These are phyloP conservation scores for Cheilosia grossa DNA, from an alignment of 2,888 invertebrate genomes.

Conservation along the genomic window DNA sequence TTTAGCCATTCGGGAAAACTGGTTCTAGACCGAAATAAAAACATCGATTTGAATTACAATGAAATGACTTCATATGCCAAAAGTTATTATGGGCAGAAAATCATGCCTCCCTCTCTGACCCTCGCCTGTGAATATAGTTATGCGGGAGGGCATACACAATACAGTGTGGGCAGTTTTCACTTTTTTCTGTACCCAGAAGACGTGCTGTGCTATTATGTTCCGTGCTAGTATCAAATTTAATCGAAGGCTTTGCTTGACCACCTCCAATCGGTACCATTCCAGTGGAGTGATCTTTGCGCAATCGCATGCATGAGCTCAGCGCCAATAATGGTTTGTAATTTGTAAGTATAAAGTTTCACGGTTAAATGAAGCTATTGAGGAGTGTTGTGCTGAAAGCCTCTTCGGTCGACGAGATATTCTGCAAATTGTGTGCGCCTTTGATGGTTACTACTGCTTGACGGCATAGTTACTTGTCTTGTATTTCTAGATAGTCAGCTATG, in stretches of 20 bases:
- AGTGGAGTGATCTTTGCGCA: constrained; percentile 25
- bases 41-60: constrained; percentile 26
- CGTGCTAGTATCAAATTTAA: constrained; percentile 18
- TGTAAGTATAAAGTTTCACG: constrained; percentile 3
- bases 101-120: no score
- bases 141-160: background rate
- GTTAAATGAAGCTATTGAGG: constrained; percentile 35
- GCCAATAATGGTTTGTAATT: no score
- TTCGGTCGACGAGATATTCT: background rate
- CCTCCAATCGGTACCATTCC: background rate
- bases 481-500: background rate
- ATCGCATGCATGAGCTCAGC: constrained; percentile 33
- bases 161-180: constrained; percentile 30
- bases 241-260: constrained; percentile 9
- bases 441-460: constrained; percentile 14
- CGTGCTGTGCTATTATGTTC: constrained; percentile 14
- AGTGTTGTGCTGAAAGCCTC: constrained; percentile 19
- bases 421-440: background rate
- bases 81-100: constrained; percentile 21
- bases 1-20: constrained; percentile 24
- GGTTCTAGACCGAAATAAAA: constrained; percentile 29
- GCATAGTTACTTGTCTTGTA: background rate
- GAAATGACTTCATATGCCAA: constrained; percentile 55
- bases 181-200: background rate
- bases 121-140: background rate